These are phyloP conservation scores for Leucophora obtusa DNA, from an alignment of 2,888 invertebrate species.

Conservation along the genomic window DNA sequence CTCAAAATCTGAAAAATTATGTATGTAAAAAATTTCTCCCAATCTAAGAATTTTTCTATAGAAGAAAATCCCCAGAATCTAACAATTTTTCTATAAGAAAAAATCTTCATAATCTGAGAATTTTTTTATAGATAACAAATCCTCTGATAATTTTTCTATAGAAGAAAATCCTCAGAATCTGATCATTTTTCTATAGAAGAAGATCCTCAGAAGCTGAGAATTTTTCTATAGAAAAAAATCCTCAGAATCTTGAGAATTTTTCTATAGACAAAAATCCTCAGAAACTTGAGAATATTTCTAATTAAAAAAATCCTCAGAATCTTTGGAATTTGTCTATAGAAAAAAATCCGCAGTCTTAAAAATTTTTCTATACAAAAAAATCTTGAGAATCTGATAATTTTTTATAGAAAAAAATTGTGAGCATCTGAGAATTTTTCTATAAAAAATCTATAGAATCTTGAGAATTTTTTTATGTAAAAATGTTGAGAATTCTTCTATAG, in stretches of 20 bases:
- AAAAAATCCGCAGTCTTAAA: too few relatives aligned
- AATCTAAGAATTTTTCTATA: neutral
- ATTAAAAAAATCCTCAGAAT: too few relatives aligned
- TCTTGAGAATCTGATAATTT: too few relatives aligned
- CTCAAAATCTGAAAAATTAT: neutral
- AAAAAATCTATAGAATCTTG: too few relatives aligned
- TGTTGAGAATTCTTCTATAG: too few relatives aligned
- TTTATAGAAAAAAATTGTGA: too few relatives aligned
- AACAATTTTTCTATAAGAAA: neutral
- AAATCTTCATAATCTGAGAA: too few relatives aligned
- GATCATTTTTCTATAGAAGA: neutral
- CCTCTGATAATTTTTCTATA: neutral
- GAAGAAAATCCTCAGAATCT: neutral
- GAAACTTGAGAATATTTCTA: neutral
- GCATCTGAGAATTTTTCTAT: neutral
- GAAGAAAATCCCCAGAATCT: neutral
- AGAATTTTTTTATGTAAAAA: too few relatives aligned
- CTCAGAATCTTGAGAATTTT: too few relatives aligned
- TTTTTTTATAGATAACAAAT: too few relatives aligned
- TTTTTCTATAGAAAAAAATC: neutral
- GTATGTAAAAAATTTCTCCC: neutral
- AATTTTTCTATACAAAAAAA: too few relatives aligned
- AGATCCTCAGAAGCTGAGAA: neutral
- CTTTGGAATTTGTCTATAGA: too few relatives aligned
- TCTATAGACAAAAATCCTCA: neutral